These are phyloP conservation scores for Caenorhabditis japonica DNA, from an alignment of 2,888 invertebrate genomes.

Conservation along the genomic window DNA sequence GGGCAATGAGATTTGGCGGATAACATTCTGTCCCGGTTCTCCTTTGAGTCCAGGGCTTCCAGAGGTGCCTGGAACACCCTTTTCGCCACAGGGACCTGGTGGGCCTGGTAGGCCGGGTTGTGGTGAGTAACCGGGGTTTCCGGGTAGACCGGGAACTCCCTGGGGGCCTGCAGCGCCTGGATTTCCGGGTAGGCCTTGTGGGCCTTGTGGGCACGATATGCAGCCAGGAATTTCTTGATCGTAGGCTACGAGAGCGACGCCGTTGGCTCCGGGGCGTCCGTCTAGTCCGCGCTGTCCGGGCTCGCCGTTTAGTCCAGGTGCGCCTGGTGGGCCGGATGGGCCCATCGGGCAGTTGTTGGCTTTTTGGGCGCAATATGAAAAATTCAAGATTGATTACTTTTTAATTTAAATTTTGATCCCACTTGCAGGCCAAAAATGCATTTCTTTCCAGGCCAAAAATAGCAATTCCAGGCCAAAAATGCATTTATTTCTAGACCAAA, in stretches of 20 bases:
- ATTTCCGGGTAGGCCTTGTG: conserved; percentile 40
- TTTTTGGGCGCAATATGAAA: conserved; percentile 45
- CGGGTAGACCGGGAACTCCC: conserved; percentile 38
- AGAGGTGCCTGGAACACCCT: conserved; percentile 17
- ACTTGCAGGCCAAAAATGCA: too few species aligned
- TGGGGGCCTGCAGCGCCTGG: conserved; percentile 16
- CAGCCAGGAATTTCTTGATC: conserved; percentile 55
- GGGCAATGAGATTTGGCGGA: conserved; percentile 26
- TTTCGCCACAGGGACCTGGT: conserved; percentile 28
- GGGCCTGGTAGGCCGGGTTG: conserved; percentile 38
- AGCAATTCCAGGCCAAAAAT: too few species aligned
- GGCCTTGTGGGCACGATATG: conserved; percentile 46
- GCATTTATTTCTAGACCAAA: too few species aligned
- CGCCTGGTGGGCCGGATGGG: conserved; percentile 35
- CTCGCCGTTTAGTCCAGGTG: conserved; percentile 36
- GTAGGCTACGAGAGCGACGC: conserved; percentile 48
- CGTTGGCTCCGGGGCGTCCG: conserved; percentile 52
- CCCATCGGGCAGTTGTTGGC: conserved; percentile 51
- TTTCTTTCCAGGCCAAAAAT: too few species aligned
- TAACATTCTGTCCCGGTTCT: conserved; percentile 37
- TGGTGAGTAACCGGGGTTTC: conserved; percentile 24
- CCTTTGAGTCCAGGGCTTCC: conserved; percentile 43
- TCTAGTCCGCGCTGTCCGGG: conserved; percentile 47
- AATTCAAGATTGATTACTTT: neutral
- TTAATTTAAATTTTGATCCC: neutral